A percentile compares a stretch with the other conserved stretches of the same genome.
Evolutionary conservation across 2,113 vertebrate genomes (phyloP).

Genomic region (Macquaria australasica): DNA sequence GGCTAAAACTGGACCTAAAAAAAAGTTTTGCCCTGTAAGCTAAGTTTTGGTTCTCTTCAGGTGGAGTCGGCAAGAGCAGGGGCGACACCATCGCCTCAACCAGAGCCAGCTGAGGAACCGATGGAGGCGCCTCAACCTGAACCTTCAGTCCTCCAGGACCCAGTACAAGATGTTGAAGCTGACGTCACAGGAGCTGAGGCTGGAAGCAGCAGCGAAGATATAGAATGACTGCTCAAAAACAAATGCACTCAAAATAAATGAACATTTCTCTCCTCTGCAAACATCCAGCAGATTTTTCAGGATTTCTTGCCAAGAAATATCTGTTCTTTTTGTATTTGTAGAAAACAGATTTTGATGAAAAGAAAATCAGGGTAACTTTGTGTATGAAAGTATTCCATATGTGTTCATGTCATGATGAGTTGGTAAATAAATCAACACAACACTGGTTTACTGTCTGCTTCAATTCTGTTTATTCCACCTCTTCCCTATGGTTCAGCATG

Average conservation of each 20-base stretch:
- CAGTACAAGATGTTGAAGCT: conserved; percentile 55
- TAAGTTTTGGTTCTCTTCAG: conserved; percentile 53
- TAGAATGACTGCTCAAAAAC: conserved; percentile 45
- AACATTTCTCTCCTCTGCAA: conserved; percentile 18
- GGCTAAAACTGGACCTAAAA: not conserved
- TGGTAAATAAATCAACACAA: conserved; percentile 61
- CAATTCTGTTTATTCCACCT: not conserved
- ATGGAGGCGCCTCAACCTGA: conserved; percentile 70
- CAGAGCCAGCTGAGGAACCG: conserved; percentile 71
- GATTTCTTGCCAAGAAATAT: not conserved
- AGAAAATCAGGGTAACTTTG: not conserved
- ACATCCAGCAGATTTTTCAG: not conserved
- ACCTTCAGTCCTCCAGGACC: conserved; percentile 38
- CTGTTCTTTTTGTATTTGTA: conserved; percentile 58
- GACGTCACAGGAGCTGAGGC: not conserved
- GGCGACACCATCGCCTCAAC: conserved; percentile 22
- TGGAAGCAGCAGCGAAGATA: conserved; percentile 44
- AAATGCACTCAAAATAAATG: not conserved
- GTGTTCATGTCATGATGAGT: conserved; percentile 11
- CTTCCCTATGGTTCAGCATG: not conserved
- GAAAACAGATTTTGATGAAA: conserved; percentile 16
- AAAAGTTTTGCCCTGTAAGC: not conserved
- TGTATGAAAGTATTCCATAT: conserved; percentile 19
- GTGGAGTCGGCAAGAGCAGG: conserved; percentile 45
- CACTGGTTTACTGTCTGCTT: not conserved